Percentiles rank a stretch among this genome's conserved stretches.
These are phyloP conservation scores for Melopsittacus undulatus DNA, from an alignment of 2,797 vertebrate genomes.

Conservation along the genomic window DNA sequence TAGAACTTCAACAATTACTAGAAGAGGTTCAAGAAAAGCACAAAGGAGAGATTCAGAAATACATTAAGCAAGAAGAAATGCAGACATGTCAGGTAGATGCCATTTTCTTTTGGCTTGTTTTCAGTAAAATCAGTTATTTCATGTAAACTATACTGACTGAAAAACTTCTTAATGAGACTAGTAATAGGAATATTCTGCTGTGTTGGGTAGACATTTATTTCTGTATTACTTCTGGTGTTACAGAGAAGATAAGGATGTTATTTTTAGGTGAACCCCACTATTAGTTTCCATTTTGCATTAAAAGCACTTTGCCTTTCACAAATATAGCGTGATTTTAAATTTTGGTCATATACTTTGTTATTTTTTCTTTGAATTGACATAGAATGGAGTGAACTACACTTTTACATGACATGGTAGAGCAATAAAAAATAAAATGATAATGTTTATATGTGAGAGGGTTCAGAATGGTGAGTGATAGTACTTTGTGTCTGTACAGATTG, in stretches of 20 bases:
- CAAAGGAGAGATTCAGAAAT: constrained; percentile 11
- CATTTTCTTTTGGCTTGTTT: not conserved
- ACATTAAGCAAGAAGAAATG: not conserved
- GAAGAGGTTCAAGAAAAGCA: constrained; percentile 71
- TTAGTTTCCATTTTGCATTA: not conserved
- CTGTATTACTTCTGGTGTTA: not conserved
- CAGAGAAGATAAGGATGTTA: not conserved
- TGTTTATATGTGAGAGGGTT: not conserved
- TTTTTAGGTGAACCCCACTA: not conserved
- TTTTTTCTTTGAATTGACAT: not conserved
- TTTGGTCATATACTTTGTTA: not conserved
- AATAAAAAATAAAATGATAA: not conserved
- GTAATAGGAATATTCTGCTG: not conserved
- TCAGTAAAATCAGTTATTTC: not conserved
- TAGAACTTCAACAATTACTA: constrained; percentile 81
- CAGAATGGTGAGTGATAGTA: not conserved
- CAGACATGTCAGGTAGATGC: constrained; percentile 5
- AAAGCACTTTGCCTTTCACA: not conserved
- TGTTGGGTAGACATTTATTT: not conserved
- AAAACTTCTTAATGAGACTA: not conserved
- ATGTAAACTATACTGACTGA: not conserved
- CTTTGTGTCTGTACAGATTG: not conserved
- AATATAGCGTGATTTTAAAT: not conserved
- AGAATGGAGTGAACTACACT: not conserved
- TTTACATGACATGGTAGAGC: not conserved